Percentiles rank a stretch among this genome's conserved stretches.
Evolutionary conservation across 2,888 invertebrate species (phyloP).

Genomic region (Tetragonisca angustula): DNA sequence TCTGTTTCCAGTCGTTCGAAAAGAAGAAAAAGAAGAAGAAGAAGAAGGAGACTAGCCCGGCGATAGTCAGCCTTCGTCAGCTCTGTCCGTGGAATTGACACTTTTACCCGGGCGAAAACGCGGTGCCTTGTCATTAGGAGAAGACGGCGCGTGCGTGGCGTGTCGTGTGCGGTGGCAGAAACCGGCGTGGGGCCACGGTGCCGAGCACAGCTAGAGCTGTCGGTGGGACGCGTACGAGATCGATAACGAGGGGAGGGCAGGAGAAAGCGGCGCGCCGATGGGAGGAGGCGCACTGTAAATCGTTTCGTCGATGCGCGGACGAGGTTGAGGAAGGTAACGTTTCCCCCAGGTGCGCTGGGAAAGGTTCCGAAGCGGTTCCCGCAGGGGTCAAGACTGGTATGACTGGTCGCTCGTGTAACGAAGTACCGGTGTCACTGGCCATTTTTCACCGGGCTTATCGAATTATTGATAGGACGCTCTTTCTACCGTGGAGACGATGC

Average conservation of each 20-base stretch:
- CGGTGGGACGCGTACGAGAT: slow-evolving; percentile 62
- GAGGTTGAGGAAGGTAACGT: slow-evolving; percentile 65
- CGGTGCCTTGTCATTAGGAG: slow-evolving; percentile 62
- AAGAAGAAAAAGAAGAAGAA: neutral
- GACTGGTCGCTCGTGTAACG: slow-evolving; percentile 62
- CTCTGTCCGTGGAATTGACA: slow-evolving; percentile 59
- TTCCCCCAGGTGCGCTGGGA: slow-evolving; percentile 53
- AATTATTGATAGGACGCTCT: slow-evolving; percentile 50
- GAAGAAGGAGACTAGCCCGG: too few relatives aligned
- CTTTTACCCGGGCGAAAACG: slow-evolving; percentile 55
- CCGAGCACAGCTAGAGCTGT: slow-evolving; percentile 25
- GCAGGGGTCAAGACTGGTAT: slow-evolving; percentile 61
- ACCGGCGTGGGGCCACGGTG: slow-evolving; percentile 30
- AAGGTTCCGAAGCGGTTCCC: slow-evolving; percentile 59
- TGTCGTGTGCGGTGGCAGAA: slow-evolving; percentile 41
- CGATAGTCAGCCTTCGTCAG: neutral
- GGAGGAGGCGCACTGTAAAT: slow-evolving; percentile 59
- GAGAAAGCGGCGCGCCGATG: slow-evolving; percentile 11
- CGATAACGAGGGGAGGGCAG: slow-evolving; percentile 59
- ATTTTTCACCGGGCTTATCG: slow-evolving; percentile 50
- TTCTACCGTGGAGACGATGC: neutral
- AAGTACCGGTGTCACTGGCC: slow-evolving; percentile 57
- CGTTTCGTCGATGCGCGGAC: slow-evolving; percentile 69
- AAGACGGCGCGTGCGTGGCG: slow-evolving; percentile 70
- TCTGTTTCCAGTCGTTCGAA: neutral